Percentiles rank a stretch among this genome's conserved stretches.
These are phyloP conservation scores for Myzus persicae DNA, from an alignment of 1,140 invertebrate species.

Conservation along the genomic window DNA sequence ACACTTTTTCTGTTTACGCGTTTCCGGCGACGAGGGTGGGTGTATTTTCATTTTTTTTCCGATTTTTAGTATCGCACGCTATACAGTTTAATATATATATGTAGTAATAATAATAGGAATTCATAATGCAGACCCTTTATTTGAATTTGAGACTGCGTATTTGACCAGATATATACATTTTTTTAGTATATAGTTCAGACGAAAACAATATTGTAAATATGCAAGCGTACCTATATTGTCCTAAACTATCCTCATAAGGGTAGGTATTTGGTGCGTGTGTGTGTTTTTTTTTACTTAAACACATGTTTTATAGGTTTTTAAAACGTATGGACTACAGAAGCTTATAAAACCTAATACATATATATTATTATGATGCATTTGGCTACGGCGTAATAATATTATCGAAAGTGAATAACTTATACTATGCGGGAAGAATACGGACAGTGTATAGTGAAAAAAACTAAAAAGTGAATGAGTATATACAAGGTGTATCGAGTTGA, in stretches of 20 bases:
- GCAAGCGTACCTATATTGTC: background rate
- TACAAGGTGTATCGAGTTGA: background rate
- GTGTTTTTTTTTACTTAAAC: slow-evolving; percentile 9
- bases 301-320: background rate
- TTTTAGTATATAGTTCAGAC: background rate
- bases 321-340: background rate
- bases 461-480: background rate
- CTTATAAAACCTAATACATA: too few species aligned
- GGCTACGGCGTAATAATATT: background rate
- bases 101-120: background rate
- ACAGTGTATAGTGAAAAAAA: background rate
- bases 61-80: background rate
- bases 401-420: background rate
- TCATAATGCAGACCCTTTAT: background rate
- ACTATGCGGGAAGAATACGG: background rate
- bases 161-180: background rate
- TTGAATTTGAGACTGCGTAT: background rate
- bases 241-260: background rate
- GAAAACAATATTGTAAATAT: background rate
- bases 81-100: background rate
- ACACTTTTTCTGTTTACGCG: slow-evolving; percentile 27
- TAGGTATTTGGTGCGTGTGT: background rate
- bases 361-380: background rate
- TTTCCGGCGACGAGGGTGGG: slow-evolving; percentile 26
- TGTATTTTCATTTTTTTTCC: slow-evolving; percentile 29